These are phyloP conservation scores for Halcyon malimbica DNA, from an alignment of 2,113 vertebrate genomes.

Conservation along the genomic window DNA sequence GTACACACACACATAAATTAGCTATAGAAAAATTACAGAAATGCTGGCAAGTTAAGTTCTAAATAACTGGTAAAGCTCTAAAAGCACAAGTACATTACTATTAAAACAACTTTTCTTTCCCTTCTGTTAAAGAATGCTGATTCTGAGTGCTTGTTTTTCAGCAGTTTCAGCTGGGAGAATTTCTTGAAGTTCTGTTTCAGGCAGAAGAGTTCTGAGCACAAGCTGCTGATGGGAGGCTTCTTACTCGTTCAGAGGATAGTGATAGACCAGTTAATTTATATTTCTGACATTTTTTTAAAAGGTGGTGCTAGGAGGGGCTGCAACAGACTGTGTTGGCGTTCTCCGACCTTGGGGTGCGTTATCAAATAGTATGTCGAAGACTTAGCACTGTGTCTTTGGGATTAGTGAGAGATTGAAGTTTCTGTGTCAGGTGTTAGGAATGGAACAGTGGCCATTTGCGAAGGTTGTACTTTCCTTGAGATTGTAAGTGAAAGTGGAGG, in stretches of 20 bases:
- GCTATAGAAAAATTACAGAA: accelerated
- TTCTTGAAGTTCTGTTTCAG: neutral
- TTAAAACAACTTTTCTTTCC: neutral
- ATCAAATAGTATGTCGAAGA: accelerated
- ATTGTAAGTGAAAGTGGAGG: neutral
- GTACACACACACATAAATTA: accelerated
- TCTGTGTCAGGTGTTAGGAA: neutral
- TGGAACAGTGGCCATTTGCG: neutral
- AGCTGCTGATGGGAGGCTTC: neutral
- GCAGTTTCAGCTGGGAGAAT: neutral
- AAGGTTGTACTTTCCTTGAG: neutral
- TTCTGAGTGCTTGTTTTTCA: neutral
- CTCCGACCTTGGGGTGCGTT: neutral
- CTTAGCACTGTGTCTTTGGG: neutral
- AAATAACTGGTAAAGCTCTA: neutral
- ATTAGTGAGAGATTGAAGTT: neutral
- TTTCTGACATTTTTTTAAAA: neutral
- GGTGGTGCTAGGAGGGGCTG: neutral
- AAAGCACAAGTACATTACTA: neutral
- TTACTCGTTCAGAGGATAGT: neutral
- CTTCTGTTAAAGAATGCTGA: no score
- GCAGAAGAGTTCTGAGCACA: neutral
- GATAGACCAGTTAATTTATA: neutral
- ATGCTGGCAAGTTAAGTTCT: neutral
- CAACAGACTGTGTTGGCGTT: neutral